Evolutionary conservation across 2,888 invertebrate genomes (phyloP).

Genomic region (Pinctada fucata): DNA sequence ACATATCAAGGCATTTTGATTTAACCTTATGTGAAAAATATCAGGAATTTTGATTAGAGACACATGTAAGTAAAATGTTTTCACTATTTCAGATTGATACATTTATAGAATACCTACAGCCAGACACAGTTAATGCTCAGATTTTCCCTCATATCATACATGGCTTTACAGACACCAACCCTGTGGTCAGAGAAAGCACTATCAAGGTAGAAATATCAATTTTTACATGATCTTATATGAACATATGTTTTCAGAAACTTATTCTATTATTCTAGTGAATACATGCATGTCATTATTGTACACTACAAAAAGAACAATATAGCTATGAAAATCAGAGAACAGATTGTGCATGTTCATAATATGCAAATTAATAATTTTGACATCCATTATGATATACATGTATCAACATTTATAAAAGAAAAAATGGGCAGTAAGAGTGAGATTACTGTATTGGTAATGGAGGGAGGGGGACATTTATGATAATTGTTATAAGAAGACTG

Average conservation of each 20-base stretch:
- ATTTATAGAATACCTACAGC: constrained; percentile 83
- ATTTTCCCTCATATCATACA: constrained; percentile 83
- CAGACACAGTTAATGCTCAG: constrained; percentile 89
- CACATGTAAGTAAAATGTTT: neutral
- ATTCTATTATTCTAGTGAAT: too few species aligned
- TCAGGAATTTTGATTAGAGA: too few species aligned
- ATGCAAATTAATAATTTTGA: neutral
- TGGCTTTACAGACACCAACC: constrained; percentile 98
- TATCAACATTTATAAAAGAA: too few species aligned
- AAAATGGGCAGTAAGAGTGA: too few species aligned
- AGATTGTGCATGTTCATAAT: neutral
- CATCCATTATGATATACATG: neutral
- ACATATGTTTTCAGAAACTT: too few species aligned
- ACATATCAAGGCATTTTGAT: too few species aligned
- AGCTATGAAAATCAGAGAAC: too few species aligned
- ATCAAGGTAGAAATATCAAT: constrained; percentile 84
- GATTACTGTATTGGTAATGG: too few species aligned
- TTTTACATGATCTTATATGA: neutral
- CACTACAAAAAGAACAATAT: too few species aligned
- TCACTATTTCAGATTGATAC: constrained; percentile 83
- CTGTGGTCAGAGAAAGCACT: constrained; percentile 97
- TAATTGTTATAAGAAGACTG: neutral
- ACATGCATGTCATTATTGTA: too few species aligned
- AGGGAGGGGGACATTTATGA: too few species aligned
- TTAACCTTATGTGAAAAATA: too few species aligned